A percentile compares a stretch with the other conserved stretches of the same genome.
These are phyloP conservation scores for Aleiodes alternator DNA, from an alignment of 2,888 invertebrate genomes.

Conservation along the genomic window DNA sequence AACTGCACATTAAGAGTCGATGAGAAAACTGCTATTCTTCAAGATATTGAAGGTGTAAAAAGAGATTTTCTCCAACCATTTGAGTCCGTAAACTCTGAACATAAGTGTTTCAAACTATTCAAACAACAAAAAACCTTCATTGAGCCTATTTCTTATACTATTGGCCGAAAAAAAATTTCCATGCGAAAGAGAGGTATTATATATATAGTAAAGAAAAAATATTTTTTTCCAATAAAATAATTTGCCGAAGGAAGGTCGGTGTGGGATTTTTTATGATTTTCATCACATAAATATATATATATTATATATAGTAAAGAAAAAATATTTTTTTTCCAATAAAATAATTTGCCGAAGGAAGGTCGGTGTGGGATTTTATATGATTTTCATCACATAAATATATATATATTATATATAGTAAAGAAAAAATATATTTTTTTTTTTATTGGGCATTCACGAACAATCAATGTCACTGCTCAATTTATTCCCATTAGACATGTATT, in stretches of 20 bases:
- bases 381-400: no score
- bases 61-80: neutral
- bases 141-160: neutral
- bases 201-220: no score
- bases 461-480: neutral
- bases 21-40: neutral
- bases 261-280: no score
- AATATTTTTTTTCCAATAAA: no score
- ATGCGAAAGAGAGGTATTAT: neutral
- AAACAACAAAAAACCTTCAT: neutral
- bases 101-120: neutral
- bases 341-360: no score
- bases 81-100: neutral
- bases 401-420: no score
- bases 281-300: no score
- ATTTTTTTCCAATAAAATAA: no score
- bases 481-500: conserved; percentile 13
- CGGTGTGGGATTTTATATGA: no score
- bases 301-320: no score
- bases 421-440: no score
- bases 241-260: no score
- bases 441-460: neutral
- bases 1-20: neutral
- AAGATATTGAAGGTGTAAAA: conserved; percentile 6
- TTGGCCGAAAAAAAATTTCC: neutral